Evolutionary conservation across 2,888 invertebrate species (phyloP), one percentile per base, ranked within the genome.

Genomic region (Caenorhabditis becei): DNA sequence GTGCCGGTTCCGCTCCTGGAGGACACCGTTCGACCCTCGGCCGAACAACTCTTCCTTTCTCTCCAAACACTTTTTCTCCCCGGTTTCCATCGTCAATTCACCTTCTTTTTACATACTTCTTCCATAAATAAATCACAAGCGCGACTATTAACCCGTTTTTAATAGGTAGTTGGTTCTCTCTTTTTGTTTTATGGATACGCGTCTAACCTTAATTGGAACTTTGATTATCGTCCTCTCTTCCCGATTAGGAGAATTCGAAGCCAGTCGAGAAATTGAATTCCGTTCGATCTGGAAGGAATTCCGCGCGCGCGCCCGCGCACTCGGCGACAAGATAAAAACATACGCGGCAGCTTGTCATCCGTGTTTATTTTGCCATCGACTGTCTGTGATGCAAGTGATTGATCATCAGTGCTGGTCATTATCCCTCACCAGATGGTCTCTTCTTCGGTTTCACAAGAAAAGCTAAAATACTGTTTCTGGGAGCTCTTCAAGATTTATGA

Each of bases 341-440:
- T 56, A 44, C 41, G 62, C 63, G 24, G 53, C 35, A 54, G 65
- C 72, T 74, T 74, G 72, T 65, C 72, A 77, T 77, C 69, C 56
- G 62, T 77, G 69, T 77, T 77, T 77, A 69, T 77, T 77, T 77
- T 77, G 77, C 77, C 77, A 77, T 77, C 32, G 67, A 77, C 53
- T 37, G 72, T 51, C 41, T 66, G 54, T 67, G 62, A 72, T 72
- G 65, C 32, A 63, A 74, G 58, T 66, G 67, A 75, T 75, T 74
- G 49, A 65, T 74, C 58, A 74, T 58, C 58, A 58, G 56, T 65
- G 56, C 65, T 41, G 51, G 56, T 49, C 72, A 65, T 56, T 58
- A 32, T 62, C 54, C 10, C 44, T 61, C 41, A 11, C 24, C 51
- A 51, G 51, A 47, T 47, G 47, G 28, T 20, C 18, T 44, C 23